Percentiles rank a stretch among this genome's conserved stretches.
phyloP scores from a whole-genome alignment of 2,113 vertebrate species.

The Anseranas semipalmata region DNA sequence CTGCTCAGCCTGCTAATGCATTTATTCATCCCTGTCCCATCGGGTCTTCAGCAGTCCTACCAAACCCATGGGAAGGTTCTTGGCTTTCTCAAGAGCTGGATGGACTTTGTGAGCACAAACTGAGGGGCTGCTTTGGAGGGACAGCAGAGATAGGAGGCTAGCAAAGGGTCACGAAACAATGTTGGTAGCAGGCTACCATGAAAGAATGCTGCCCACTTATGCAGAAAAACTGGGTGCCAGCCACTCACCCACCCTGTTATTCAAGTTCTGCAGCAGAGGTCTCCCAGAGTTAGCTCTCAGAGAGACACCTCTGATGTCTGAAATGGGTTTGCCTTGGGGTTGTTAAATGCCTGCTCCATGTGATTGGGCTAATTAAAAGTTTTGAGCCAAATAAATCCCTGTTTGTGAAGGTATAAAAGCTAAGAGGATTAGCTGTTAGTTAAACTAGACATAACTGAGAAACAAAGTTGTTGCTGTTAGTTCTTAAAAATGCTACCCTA shows the following conservation, averaged over 20 bases:
- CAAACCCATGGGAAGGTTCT: neutral
- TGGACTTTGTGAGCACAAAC: neutral
- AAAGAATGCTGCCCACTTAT: conserved; percentile 57
- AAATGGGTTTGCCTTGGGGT: conserved; percentile 41
- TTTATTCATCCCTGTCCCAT: neutral
- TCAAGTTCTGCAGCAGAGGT: conserved; percentile 36
- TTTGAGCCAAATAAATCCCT: conserved; percentile 72
- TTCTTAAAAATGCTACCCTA: conserved; percentile 49
- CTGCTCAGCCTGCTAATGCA: rapidly evolving
- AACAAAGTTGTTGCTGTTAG: conserved; percentile 67
- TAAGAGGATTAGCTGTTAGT: conserved; percentile 79
- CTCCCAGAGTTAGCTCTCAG: conserved; percentile 2
- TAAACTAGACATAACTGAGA: conserved; percentile 62
- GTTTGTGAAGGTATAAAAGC: conserved; percentile 73
- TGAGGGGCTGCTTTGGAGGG: neutral
- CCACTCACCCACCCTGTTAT: neutral
- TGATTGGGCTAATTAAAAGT: conserved; percentile 69
- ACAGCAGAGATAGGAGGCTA: neutral
- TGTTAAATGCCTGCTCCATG: conserved; percentile 66
- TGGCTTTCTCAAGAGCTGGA: neutral
- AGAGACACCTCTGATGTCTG: conserved; percentile 44
- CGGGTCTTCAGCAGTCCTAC: neutral
- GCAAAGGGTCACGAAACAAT: neutral
- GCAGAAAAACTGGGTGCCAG: conserved; percentile 60
- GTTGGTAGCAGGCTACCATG: neutral